phyloP scores from a whole-genome alignment of 2,888 invertebrate species.

The Caenorhabditis sp. region DNA sequence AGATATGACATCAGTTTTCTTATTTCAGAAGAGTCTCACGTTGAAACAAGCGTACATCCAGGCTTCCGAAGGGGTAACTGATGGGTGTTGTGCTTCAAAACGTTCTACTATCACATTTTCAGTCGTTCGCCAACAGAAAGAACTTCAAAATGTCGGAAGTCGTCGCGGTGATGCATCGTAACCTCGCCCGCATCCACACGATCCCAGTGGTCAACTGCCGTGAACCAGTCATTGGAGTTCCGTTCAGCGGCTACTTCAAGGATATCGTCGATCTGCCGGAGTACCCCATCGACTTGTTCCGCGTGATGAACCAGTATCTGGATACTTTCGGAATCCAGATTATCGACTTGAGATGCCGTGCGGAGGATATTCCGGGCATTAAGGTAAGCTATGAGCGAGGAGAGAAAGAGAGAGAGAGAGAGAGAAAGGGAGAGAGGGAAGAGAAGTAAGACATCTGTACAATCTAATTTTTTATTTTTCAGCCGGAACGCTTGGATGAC shows the following conservation, averaged over 20 bases:
- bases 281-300: background rate
- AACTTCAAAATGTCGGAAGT: too few relatives aligned
- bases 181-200: background rate
- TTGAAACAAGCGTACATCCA: too few relatives aligned
- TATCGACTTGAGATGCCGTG: slow-evolving; percentile 14
- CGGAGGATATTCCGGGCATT: background rate
- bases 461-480: background rate
- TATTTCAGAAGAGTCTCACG: slow-evolving; percentile 2
- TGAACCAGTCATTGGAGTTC: slow-evolving; percentile 8
- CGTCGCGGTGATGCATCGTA: background rate
- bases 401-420: background rate
- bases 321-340: background rate
- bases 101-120: too few relatives aligned
- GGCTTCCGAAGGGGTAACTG: too few relatives aligned
- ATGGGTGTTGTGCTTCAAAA: too few relatives aligned
- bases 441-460: too few relatives aligned
- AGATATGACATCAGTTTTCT: background rate
- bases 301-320: background rate
- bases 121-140: too few relatives aligned
- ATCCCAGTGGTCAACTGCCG: background rate
- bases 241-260: slow-evolving; percentile 1
- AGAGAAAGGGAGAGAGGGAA: background rate
- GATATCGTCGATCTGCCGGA: slow-evolving; percentile 1
- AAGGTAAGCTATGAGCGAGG: background rate
- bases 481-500: background rate